These are phyloP conservation scores for Scolopax mira DNA, from an alignment of 2,113 vertebrate genomes.

Conservation along the genomic window DNA sequence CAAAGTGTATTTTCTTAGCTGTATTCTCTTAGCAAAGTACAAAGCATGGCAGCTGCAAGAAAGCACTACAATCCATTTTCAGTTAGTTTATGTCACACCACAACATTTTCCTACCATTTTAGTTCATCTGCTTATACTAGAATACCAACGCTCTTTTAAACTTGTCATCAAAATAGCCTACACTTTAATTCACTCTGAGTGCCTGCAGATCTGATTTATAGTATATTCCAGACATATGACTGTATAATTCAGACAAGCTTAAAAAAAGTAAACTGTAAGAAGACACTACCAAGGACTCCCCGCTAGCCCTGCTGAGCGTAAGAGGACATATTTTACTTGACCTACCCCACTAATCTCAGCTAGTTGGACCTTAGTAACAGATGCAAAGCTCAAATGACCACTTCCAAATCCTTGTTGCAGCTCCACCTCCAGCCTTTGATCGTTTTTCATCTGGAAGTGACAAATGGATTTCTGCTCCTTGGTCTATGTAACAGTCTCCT, in stretches of 20 bases:
- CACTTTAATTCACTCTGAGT: not conserved
- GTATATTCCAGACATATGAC: not conserved
- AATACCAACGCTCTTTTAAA: constrained; percentile 26
- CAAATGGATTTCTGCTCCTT: not conserved
- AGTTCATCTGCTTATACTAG: not conserved
- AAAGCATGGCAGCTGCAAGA: not conserved
- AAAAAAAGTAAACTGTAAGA: constrained; percentile 15
- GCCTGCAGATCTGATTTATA: not conserved
- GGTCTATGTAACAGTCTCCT: not conserved
- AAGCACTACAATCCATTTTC: not conserved
- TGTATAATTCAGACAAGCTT: constrained; percentile 9
- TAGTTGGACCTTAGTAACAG: not conserved
- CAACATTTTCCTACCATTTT: not conserved
- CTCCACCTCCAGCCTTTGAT: constrained; percentile 17
- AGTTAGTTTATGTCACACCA: not conserved
- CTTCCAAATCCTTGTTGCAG: not conserved
- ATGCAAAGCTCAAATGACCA: constrained; percentile 37
- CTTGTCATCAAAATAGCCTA: not conserved
- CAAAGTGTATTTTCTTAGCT: not conserved
- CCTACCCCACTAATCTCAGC: constrained; percentile 13
- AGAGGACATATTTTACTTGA: constrained; percentile 22
- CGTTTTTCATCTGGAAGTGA: not conserved
- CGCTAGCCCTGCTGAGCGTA: not conserved
- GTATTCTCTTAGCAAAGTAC: not conserved
- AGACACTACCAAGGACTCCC: not conserved